Percentiles rank a stretch among this genome's conserved stretches.
Conservation (phyloP, 1,140 invertebrate genomes). For the Drosophila bifasciata region DNA sequence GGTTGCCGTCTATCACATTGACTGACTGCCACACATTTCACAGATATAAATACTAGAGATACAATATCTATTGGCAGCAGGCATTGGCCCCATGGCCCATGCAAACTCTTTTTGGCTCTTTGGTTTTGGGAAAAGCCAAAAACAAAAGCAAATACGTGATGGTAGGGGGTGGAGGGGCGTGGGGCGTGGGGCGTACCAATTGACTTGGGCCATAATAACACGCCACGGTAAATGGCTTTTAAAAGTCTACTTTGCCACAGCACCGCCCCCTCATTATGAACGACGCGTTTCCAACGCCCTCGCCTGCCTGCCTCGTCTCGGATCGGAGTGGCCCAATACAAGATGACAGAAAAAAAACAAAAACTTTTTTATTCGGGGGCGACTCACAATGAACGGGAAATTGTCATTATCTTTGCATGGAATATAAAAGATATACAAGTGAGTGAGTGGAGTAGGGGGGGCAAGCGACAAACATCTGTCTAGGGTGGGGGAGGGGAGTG, state of each 20-base stretch:
- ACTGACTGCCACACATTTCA: slow-evolving; percentile 78
- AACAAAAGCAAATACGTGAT: slow-evolving; percentile 16
- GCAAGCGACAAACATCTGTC: slow-evolving; percentile 54
- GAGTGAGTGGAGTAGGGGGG: slow-evolving; percentile 8
- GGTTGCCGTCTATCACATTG: slow-evolving; percentile 74
- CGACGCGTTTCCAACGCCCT: slow-evolving; percentile 75
- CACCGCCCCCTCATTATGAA: slow-evolving; percentile 77
- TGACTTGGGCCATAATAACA: slow-evolving; percentile 79
- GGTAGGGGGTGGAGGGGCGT: too few relatives aligned
- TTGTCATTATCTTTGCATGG: slow-evolving; percentile 70
- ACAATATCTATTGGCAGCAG: slow-evolving; percentile 36
- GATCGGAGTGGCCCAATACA: slow-evolving; percentile 7
- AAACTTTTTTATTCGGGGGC: slow-evolving; percentile 29
- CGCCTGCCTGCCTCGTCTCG: slow-evolving; percentile 24
- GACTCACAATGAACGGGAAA: slow-evolving; percentile 51
- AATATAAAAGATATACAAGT: slow-evolving; percentile 15
- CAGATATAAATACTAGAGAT: slow-evolving; percentile 54
- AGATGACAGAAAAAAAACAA: slow-evolving; percentile 73
- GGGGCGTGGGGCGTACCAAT: slow-evolving; percentile 64
- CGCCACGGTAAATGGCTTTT: slow-evolving; percentile 80
- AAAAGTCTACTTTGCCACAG: slow-evolving; percentile 78
- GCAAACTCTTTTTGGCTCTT: slow-evolving; percentile 39
- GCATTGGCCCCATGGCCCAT: slow-evolving; percentile 13
- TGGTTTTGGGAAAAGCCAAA: slow-evolving; percentile 47
- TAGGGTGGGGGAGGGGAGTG: slow-evolving; percentile 13